phyloP scores from a whole-genome alignment of 2,888 invertebrate species.

The Macaria notata region DNA sequence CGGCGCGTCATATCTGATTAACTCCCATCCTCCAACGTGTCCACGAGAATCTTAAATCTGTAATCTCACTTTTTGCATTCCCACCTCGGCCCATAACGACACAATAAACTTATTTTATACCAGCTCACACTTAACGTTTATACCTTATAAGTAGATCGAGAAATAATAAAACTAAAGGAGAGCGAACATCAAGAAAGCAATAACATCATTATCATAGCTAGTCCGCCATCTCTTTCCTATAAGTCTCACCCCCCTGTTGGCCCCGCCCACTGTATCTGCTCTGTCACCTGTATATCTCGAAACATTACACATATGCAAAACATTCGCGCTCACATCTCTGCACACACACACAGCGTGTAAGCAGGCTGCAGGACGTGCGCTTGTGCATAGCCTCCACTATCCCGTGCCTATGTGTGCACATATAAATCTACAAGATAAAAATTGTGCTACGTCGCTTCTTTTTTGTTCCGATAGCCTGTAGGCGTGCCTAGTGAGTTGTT shows the following conservation, averaged over 20 bases:
- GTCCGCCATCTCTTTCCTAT: slow-evolving; percentile 81
- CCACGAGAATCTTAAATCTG: slow-evolving; percentile 67
- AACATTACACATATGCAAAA: slow-evolving; percentile 83
- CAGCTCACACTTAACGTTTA: slow-evolving; percentile 78
- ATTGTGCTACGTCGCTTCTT: slow-evolving; percentile 71
- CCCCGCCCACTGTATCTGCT: slow-evolving; percentile 78
- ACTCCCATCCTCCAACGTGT: slow-evolving; percentile 60
- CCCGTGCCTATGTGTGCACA: slow-evolving; percentile 44
- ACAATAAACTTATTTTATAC: slow-evolving; percentile 80
- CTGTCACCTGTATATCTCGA: slow-evolving; percentile 82
- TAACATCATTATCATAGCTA: slow-evolving; percentile 82
- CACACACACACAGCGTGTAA: slow-evolving; percentile 48
- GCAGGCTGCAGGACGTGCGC: slow-evolving; percentile 33
- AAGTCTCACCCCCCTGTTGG: slow-evolving; percentile 74
- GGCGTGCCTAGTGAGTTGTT: slow-evolving; percentile 79
- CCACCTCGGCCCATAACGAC: slow-evolving; percentile 64
- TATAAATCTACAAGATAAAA: slow-evolving; percentile 81
- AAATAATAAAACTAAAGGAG: slow-evolving; percentile 81
- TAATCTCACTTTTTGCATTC: slow-evolving; percentile 77
- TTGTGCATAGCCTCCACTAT: slow-evolving; percentile 35
- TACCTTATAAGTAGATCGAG: slow-evolving; percentile 81
- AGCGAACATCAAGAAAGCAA: slow-evolving; percentile 80
- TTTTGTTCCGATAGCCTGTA: slow-evolving; percentile 70
- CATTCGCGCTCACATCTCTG: slow-evolving; percentile 73
- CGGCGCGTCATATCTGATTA: slow-evolving; percentile 54